These are phyloP conservation scores for Rhineura floridana DNA, from an alignment of 2,113 vertebrate species.

Conservation along the genomic window DNA sequence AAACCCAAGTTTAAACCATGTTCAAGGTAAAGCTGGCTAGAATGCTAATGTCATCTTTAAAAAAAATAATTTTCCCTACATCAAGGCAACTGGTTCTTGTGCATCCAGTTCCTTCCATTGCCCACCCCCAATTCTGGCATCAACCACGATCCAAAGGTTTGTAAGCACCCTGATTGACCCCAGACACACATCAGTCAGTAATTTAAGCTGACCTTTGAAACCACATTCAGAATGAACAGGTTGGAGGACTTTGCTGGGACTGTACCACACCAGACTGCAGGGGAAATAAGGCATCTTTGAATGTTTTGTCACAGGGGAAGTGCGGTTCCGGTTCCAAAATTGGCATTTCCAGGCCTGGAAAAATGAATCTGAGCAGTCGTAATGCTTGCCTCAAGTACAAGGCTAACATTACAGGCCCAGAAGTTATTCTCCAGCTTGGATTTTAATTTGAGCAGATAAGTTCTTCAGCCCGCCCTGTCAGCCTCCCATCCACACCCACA, in stretches of 20 bases:
- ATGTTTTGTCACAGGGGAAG: background rate
- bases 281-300: background rate
- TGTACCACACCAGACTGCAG: background rate
- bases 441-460: too few species aligned
- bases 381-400: too few species aligned
- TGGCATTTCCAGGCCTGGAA: too few species aligned
- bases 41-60: background rate
- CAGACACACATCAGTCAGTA: background rate
- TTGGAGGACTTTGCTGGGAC: background rate
- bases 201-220: background rate
- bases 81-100: background rate
- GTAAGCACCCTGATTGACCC: background rate
- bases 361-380: too few species aligned
- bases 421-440: too few species aligned
- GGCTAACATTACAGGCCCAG: too few species aligned
- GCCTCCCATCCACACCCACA: too few species aligned
- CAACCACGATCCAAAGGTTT: background rate
- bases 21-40: background rate
- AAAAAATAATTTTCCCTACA: background rate
- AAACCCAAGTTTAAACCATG: background rate
- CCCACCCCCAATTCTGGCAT: background rate
- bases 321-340: too few species aligned
- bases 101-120: background rate
- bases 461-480: too few species aligned
- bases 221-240: background rate